Evolutionary conservation across 2,888 invertebrate species (phyloP).

Genomic region (Lycaena phlaeas): DNA sequence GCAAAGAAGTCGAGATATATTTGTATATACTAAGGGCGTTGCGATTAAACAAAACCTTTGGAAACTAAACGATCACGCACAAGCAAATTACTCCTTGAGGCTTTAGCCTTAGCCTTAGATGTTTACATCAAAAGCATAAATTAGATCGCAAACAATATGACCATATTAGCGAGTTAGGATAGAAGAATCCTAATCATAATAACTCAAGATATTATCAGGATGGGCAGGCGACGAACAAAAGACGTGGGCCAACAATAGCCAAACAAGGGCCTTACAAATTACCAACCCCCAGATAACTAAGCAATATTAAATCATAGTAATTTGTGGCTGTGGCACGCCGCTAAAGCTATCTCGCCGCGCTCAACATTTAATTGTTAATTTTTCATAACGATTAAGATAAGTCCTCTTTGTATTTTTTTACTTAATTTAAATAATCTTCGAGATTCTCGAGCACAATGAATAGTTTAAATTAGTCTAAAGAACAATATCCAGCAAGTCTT

Average conservation of each 20-base stretch:
- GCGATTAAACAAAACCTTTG: too few species aligned
- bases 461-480: constrained; percentile 43
- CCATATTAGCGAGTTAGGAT: constrained; percentile 61
- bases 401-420: constrained; percentile 15
- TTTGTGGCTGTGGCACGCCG: constrained; percentile 65
- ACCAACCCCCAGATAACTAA: constrained; percentile 69
- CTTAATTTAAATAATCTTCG: constrained; percentile 19
- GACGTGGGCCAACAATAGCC: constrained; percentile 64
- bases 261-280: constrained; percentile 65
- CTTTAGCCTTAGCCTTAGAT: too few species aligned
- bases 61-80: too few species aligned
- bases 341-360: constrained; percentile 43
- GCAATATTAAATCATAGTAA: constrained; percentile 73
- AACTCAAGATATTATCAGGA: constrained; percentile 68
- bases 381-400: constrained; percentile 32
- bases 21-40: too few species aligned
- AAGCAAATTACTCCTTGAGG: too few species aligned
- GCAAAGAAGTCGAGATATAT: too few species aligned
- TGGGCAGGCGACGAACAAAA: constrained; percentile 67
- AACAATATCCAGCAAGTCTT: constrained; percentile 39
- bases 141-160: constrained; percentile 58
- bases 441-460: constrained; percentile 28
- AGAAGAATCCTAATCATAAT: constrained; percentile 73
- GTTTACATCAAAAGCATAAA: too few species aligned
- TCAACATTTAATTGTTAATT: constrained; percentile 37